phyloP scores from a whole-genome alignment of 2,797 vertebrate genomes.

The Aythya fuligula region DNA sequence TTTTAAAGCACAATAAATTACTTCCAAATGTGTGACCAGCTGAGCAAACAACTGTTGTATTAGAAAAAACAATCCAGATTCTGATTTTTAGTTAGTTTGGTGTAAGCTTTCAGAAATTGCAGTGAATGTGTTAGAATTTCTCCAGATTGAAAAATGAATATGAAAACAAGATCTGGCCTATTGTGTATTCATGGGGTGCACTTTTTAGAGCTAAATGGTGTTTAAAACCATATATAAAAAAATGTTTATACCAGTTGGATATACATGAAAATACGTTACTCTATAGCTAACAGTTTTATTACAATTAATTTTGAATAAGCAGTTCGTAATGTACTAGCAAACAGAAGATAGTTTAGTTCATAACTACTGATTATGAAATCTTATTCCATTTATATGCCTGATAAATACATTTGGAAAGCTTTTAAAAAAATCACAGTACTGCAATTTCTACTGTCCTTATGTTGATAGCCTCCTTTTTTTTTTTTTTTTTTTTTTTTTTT shows the following conservation, averaged over 20 bases:
- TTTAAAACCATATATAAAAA: background rate
- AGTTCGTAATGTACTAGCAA: background rate
- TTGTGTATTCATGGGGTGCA: background rate
- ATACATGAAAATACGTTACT: background rate
- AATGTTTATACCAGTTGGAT: background rate
- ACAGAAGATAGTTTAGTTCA: background rate
- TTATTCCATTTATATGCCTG: background rate
- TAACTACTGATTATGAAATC: background rate
- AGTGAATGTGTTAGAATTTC: background rate
- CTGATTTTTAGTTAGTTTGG: background rate
- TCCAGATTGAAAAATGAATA: background rate
- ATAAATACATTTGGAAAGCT: background rate
- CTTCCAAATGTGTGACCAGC: conserved; percentile 12
- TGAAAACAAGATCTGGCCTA: background rate
- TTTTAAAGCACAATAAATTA: conserved; percentile 33
- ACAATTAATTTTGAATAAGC: background rate
- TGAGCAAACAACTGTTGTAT: conserved; percentile 31
- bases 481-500: background rate
- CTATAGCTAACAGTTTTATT: background rate
- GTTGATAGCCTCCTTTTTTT: background rate
- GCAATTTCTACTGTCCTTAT: background rate
- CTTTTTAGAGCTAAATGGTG: background rate
- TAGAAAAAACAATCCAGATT: background rate
- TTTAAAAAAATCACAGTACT: background rate
- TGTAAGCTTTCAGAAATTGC: background rate